Conservation (phyloP, 2,797 vertebrate species). For the Enteromius paludinosus region DNA sequence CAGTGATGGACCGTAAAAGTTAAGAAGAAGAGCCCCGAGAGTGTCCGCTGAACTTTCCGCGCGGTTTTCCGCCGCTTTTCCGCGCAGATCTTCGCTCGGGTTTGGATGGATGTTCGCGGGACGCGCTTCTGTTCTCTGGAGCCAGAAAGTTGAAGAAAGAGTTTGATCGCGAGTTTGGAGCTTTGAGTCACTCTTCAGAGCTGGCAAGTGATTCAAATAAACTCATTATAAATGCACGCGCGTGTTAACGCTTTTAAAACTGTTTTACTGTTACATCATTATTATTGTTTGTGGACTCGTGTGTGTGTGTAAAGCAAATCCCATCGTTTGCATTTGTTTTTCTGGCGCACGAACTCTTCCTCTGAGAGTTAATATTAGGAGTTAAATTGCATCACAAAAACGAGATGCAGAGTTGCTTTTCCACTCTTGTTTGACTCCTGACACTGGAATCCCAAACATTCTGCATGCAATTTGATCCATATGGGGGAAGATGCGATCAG, state of each 20-base stretch:
- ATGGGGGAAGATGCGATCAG: conserved; percentile 81
- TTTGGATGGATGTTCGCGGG: conserved; percentile 53
- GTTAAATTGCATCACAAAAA: not conserved
- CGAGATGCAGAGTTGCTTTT: conserved; percentile 7
- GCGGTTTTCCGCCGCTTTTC: conserved; percentile 38
- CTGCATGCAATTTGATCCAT: conserved; percentile 86
- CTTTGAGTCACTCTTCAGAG: conserved; percentile 7
- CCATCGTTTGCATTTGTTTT: not conserved
- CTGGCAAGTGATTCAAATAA: conserved; percentile 6
- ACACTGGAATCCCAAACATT: conserved; percentile 89
- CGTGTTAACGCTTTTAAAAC: not conserved
- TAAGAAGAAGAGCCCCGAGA: conserved; percentile 54
- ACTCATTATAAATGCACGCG: not conserved
- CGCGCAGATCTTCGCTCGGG: conserved; percentile 1
- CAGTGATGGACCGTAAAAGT: conserved; percentile 67
- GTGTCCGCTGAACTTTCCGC: conserved; percentile 62
- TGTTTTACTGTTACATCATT: not conserved
- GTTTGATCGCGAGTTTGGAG: conserved; percentile 39
- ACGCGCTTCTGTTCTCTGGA: conserved; percentile 38
- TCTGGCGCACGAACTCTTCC: not conserved
- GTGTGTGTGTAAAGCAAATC: not conserved
- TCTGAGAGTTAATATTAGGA: not conserved
- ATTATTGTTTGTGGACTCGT: not conserved
- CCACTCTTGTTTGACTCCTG: conserved; percentile 74
- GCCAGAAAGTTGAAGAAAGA: conserved; percentile 50